Base-by-base conservation (phyloP, 2,797 vertebrate genomes). In the Alfaro cultratus region DNA sequence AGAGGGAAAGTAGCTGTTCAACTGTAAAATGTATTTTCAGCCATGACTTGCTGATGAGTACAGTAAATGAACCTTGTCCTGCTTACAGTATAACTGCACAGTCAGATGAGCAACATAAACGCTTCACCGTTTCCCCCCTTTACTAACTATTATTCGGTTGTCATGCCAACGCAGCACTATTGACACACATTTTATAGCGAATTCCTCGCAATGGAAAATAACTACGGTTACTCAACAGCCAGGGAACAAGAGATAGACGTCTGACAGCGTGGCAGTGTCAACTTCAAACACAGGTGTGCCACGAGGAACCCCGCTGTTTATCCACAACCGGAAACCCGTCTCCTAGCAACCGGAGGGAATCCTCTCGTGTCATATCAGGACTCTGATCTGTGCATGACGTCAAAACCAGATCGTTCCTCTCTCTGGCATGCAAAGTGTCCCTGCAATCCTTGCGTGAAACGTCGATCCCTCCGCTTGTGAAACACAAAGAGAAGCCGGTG, bases 291-390 rank as follows among this genome's bases (percentile, higher is more conserved):
- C 88, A 94, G 93, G 93, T 92, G 93, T 79, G 94, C 84, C 91
- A 73, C 70, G 81, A 89, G 93, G 93, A 94, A 89, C 67, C 68
- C 43, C 6, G 43, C 3, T 94, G 91, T 95, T 95, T 94, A 88
- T 81, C 84, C 75, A 74, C 86, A 91, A 79, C 91, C 34, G 93
- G 92, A 94, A 88, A 83, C 88, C 90, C 43, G 91, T 75, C 34
- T 73, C 95, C 91, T 93, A 86, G 95, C 93, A 94, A 95, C 95
- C 1, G 7, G 88, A 92, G 95, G 95, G 94, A 95, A 90, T 87
- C 95, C 95, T 94, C 80, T 18, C 5, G 39, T 85, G 88, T 88
- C 80, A 39, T 82, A 71, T 79, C 68, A 83, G 87, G 81, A 89
- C 85, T 84, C 46, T 87, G 84, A 86, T 89, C 80, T 8, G 3